Evolutionary conservation across 2,888 invertebrate species (phyloP), one percentile per base, ranked within the genome.

Genomic region (Lasiommata megera): DNA sequence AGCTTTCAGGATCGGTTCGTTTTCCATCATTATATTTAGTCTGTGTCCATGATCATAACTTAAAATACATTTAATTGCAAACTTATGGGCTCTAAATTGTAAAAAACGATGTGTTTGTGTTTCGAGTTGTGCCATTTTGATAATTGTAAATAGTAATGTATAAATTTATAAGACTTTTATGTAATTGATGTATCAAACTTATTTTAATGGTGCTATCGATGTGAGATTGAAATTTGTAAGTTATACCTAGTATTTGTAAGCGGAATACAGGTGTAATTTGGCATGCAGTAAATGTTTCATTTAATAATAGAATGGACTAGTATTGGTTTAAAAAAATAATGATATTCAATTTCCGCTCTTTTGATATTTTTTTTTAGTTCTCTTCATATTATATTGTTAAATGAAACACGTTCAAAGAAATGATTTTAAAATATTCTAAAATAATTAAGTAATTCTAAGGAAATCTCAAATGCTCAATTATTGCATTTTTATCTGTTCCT

Each of bases 401-500:
- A 16, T 46, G 29, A 44, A 44, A 44, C 29, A 3, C 29, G 16
- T 29, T 29, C 8, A 29, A 14, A 8, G 14, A 31, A 46, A 31
- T 16, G 11, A 29, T 37, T 29, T 29, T 31, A 6, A 46, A 46
- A 16, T 46, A 48, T 36, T 48, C 8, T 37, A 37, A 48, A 36
- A 41, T 48, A 36, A 34, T 9, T 12, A 31, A 17, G 11, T 34
- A 29, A 47, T 51, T 23, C 8, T 61, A 47, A 58, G 47, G 31
- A 47, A 54, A 44, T 28, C 29, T 36, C 38, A 67, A 44, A 68
- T 72, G 77, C 76, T 78, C 75, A 66, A 78, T 72, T 65, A 60
- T 55, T 72, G 77, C 77, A 76, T 78, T 77, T 77, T 65, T 56
- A 54, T 59, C 63, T 68, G 72, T 74, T 73, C 72, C 73, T 74